Conservation (phyloP, 2,888 invertebrate species). For the Lacanobia wlatinum region DNA sequence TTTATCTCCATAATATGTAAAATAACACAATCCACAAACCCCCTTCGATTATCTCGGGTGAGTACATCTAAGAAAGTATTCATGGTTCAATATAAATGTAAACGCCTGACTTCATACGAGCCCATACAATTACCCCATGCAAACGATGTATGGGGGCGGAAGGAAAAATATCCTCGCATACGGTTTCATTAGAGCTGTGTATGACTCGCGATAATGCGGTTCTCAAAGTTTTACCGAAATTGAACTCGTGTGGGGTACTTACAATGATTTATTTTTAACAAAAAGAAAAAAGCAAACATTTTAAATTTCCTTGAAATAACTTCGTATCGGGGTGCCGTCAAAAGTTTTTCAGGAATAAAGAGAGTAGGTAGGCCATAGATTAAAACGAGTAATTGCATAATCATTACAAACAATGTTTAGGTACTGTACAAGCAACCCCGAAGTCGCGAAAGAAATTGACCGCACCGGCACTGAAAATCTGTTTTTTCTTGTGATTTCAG, state of each 20-base stretch:
- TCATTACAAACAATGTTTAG: no score
- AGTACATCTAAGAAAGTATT: slow-evolving; percentile 61
- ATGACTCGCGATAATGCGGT: slow-evolving; percentile 7
- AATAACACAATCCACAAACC: slow-evolving; percentile 16
- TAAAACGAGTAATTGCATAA: no score
- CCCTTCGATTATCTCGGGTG: slow-evolving; percentile 42
- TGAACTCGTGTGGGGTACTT: background rate
- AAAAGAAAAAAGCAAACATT: no score
- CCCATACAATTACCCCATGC: slow-evolving; percentile 65
- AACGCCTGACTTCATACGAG: slow-evolving; percentile 64
- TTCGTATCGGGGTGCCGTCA: no score
- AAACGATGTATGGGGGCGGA: slow-evolving; percentile 43
- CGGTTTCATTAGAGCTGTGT: slow-evolving; percentile 53
- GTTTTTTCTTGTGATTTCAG: no score
- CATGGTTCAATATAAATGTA: slow-evolving; percentile 72
- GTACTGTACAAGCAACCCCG: no score
- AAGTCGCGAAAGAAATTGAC: no score
- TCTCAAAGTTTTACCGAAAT: slow-evolving; percentile 49
- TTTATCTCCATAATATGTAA: slow-evolving; percentile 1
- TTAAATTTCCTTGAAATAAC: no score
- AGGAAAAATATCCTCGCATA: slow-evolving; percentile 44
- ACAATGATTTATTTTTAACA: no score
- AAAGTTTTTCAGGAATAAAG: no score
- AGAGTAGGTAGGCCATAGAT: no score
- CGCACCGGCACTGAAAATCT: no score